These are phyloP conservation scores for Euplagia quadripunctaria DNA, from an alignment of 2,888 invertebrate species.

Conservation along the genomic window DNA sequence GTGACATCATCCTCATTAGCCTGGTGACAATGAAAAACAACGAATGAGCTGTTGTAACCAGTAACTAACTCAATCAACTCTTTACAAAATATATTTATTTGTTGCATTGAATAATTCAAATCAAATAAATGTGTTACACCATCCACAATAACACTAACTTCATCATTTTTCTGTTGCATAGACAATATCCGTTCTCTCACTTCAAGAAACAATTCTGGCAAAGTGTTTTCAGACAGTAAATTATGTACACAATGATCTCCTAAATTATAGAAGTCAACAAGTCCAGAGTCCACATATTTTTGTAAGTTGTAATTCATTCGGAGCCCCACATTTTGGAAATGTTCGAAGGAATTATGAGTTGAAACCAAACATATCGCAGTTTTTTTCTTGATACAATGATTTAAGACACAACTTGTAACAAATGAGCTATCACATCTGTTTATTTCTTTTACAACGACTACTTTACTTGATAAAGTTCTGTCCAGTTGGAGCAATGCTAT, in stretches of 20 bases:
- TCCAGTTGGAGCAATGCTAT: slow-evolving; percentile 89
- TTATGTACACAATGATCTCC: slow-evolving; percentile 65
- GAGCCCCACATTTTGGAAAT: slow-evolving; percentile 92
- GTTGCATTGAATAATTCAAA: slow-evolving; percentile 85
- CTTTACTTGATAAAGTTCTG: slow-evolving; percentile 83
- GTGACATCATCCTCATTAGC: slow-evolving; percentile 87
- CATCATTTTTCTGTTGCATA: slow-evolving; percentile 68
- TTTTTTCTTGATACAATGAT: slow-evolving; percentile 88
- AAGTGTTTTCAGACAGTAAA: slow-evolving; percentile 59
- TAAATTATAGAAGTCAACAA: slow-evolving; percentile 69
- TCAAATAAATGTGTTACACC: slow-evolving; percentile 91
- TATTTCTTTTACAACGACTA: slow-evolving; percentile 90
- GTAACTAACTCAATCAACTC: slow-evolving; percentile 74
- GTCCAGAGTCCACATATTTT: slow-evolving; percentile 73
- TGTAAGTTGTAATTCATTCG: slow-evolving; percentile 91
- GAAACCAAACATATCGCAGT: slow-evolving; percentile 88
- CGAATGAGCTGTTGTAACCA: slow-evolving; percentile 68
- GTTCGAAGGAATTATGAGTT: slow-evolving; percentile 90
- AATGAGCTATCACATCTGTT: slow-evolving; percentile 92
- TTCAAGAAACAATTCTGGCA: slow-evolving; percentile 74
- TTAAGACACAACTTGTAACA: slow-evolving; percentile 89
- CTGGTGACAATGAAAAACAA: slow-evolving; percentile 87
- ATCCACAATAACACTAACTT: slow-evolving; percentile 89
- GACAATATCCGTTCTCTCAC: slow-evolving; percentile 74
- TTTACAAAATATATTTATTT: slow-evolving; percentile 84